These are phyloP conservation scores for Ranitomeya imitator DNA, from an alignment of 2,113 vertebrate species.

Conservation along the genomic window DNA sequence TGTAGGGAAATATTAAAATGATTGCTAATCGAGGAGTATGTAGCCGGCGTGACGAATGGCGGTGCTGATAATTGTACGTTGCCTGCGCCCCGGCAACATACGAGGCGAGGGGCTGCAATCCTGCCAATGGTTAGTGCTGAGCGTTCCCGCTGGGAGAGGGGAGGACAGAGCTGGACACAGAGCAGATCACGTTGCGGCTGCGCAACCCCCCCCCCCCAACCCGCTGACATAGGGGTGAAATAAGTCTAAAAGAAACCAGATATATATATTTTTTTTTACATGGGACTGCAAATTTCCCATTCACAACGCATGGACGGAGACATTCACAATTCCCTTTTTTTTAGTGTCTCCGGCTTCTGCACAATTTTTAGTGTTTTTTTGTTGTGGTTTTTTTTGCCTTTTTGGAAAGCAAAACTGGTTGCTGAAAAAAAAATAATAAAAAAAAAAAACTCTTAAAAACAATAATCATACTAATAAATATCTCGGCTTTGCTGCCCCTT, in stretches of 20 bases:
- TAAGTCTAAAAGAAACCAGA: not conserved
- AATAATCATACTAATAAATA: not conserved
- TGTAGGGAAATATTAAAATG: no score
- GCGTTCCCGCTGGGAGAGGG: not conserved
- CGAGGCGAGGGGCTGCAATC: no score
- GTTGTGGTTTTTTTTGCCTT: not conserved
- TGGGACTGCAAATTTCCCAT: not conserved
- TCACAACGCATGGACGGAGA: not conserved
- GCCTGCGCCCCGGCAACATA: no score
- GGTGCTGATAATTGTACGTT: no score
- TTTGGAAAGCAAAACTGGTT: conserved; percentile 15
- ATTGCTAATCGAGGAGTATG: no score
- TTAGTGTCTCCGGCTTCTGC: not conserved
- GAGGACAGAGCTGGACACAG: not conserved
- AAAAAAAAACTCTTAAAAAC: not conserved
- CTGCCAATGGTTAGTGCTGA: not conserved
- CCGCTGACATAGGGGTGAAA: not conserved
- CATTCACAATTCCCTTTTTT: not conserved
- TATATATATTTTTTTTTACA: not conserved
- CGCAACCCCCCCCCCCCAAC: not conserved
- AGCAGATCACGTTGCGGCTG: not conserved
- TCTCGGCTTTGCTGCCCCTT: not conserved
- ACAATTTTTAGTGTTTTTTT: no score
- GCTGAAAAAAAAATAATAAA: not conserved
- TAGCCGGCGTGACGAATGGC: no score